Percentiles rank a stretch among this genome's conserved stretches.
phyloP scores from a whole-genome alignment of 2,797 vertebrate genomes.

The Merluccius polli region DNA sequence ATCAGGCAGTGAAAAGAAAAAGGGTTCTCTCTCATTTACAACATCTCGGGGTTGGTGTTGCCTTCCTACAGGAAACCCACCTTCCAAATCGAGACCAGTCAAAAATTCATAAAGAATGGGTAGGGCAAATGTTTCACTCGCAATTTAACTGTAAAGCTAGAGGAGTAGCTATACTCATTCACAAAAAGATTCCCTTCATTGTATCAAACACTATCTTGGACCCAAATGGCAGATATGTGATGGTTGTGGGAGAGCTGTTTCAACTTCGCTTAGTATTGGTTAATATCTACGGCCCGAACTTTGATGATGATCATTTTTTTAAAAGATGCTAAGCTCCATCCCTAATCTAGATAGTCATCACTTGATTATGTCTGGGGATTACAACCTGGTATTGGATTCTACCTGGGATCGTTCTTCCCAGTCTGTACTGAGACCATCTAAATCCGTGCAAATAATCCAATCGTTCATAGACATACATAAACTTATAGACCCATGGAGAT shows the following conservation, averaged over 20 bases:
- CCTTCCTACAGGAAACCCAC: constrained; percentile 16
- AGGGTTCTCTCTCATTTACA: constrained; percentile 11
- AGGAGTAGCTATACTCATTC: constrained; percentile 13
- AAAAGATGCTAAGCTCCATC: not conserved
- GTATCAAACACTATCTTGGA: not conserved
- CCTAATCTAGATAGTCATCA: constrained; percentile 8
- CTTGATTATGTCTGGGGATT: constrained; percentile 9
- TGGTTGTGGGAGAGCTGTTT: constrained; percentile 8
- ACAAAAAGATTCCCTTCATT: constrained; percentile 14
- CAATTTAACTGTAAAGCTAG: constrained; percentile 3
- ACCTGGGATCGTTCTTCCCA: constrained; percentile 7
- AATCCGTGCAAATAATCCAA: constrained; percentile 3
- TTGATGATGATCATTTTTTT: not conserved
- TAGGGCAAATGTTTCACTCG: constrained; percentile 7
- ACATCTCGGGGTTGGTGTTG: constrained; percentile 10
- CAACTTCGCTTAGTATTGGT: constrained; percentile 12
- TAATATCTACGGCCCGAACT: constrained; percentile 6
- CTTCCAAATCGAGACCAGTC: constrained; percentile 2
- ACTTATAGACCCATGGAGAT: constrained; percentile 4
- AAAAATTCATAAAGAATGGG: not conserved
- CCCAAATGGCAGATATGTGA: constrained; percentile 13
- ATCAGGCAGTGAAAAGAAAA: not conserved
- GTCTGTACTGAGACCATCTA: constrained; percentile 3
- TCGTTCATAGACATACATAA: not conserved
- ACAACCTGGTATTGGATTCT: constrained; percentile 10